phyloP scores from a whole-genome alignment of 2,113 vertebrate species.

The Corythaixoides concolor region DNA sequence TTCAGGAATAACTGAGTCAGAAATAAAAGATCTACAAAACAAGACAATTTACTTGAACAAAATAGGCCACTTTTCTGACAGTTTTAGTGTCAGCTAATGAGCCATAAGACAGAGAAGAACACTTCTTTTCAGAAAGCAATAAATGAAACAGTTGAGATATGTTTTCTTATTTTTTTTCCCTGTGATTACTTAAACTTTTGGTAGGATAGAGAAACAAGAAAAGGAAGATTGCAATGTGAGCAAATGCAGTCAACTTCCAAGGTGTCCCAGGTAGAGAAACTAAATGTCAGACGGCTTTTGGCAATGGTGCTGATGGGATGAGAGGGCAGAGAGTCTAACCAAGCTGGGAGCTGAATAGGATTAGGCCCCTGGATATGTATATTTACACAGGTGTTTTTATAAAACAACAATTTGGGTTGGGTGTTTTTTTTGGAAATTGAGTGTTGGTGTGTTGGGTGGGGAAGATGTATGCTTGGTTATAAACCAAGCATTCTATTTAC shows the following conservation, averaged over 20 bases:
- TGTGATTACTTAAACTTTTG: background rate
- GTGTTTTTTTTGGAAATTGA: background rate
- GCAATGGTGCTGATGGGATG: background rate
- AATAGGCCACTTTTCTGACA: background rate
- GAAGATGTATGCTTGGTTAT: background rate
- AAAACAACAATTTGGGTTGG: background rate
- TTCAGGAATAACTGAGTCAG: background rate
- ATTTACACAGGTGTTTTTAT: background rate
- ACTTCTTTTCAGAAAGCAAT: background rate
- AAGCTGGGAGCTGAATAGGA: background rate
- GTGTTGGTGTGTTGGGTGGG: background rate
- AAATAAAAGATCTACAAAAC: background rate
- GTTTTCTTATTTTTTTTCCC: background rate
- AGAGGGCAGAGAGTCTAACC: background rate
- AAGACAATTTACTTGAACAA: background rate
- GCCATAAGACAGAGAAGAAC: background rate
- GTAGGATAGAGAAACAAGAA: background rate
- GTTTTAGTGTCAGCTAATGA: conserved; percentile 1
- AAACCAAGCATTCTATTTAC: background rate
- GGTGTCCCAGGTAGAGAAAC: background rate
- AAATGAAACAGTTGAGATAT: background rate
- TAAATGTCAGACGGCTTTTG: background rate
- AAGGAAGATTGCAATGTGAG: background rate
- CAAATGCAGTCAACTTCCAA: background rate
- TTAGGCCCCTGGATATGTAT: background rate